phyloP scores from a whole-genome alignment of 2,797 vertebrate genomes.

The Jordanella pulchra region DNA sequence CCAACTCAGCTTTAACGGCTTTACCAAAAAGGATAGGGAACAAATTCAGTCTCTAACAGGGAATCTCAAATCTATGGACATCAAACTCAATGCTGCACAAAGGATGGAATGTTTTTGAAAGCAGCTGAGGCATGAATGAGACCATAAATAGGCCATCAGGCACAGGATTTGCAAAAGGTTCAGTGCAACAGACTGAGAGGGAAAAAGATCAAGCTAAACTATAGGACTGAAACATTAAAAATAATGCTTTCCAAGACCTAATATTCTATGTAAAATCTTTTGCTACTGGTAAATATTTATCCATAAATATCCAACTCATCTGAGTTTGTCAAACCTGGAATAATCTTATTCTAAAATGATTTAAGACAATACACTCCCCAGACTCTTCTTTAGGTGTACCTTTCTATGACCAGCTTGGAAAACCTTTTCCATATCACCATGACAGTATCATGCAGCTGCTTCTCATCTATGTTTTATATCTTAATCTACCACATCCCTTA shows the following conservation, averaged over 20 bases:
- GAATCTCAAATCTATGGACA: constrained; percentile 69
- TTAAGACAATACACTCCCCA: not conserved
- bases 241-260: constrained; percentile 54
- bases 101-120: constrained; percentile 77
- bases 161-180: constrained; percentile 60
- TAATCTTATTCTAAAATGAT: not conserved
- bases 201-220: constrained; percentile 58
- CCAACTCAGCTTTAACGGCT: no score
- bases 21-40: no score
- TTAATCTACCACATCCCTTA: no score
- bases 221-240: not conserved
- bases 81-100: constrained; percentile 72
- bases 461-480: no score
- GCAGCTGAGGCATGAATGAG: constrained; percentile 74
- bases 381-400: not conserved
- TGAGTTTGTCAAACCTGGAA: not conserved
- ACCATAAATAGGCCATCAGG: constrained; percentile 72
- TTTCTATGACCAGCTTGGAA: not conserved
- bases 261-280: constrained; percentile 51
- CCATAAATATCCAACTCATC: not conserved
- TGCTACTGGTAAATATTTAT: constrained; percentile 37
- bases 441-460: not conserved
- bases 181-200: constrained; percentile 49
- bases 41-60: constrained; percentile 8
- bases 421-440: not conserved